A percentile compares a stretch with the other conserved stretches of the same genome.
Conservation (phyloP, 2,113 vertebrate genomes). For the Cyprinus carpio region DNA sequence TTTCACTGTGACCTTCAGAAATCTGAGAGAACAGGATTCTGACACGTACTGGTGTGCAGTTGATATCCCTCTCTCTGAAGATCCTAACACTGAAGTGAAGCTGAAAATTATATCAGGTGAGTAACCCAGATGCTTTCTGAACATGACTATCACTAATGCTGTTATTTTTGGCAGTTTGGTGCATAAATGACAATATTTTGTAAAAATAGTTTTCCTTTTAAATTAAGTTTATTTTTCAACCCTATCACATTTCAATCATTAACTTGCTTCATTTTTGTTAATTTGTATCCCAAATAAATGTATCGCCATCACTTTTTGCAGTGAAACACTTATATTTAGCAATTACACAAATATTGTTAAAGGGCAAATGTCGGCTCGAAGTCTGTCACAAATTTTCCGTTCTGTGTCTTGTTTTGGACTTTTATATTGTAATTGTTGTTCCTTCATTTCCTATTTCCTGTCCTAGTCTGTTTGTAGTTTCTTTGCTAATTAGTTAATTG, state of each 20-base stretch:
- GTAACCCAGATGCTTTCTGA: not conserved
- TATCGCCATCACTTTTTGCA: too few relatives aligned
- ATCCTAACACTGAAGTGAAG: conserved; percentile 53
- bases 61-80: not conserved
- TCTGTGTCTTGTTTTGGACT: not conserved
- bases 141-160: not conserved
- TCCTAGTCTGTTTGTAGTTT: not conserved
- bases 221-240: too few relatives aligned
- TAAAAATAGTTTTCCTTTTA: too few relatives aligned
- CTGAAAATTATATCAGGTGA: conserved; percentile 60
- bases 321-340: too few relatives aligned
- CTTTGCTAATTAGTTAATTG: not conserved
- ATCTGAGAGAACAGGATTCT: conserved; percentile 20
- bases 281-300: too few relatives aligned
- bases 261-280: too few relatives aligned
- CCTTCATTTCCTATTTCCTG: not conserved
- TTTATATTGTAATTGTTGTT: not conserved
- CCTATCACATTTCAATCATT: too few relatives aligned
- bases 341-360: not conserved
- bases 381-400: too few relatives aligned
- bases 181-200: too few relatives aligned
- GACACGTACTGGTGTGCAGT: conserved; percentile 61
- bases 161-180: too few relatives aligned
- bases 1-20: too few relatives aligned
- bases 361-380: not conserved